Conservation (phyloP, 1,140 invertebrate species). For the Adoxophyes honmai region DNA sequence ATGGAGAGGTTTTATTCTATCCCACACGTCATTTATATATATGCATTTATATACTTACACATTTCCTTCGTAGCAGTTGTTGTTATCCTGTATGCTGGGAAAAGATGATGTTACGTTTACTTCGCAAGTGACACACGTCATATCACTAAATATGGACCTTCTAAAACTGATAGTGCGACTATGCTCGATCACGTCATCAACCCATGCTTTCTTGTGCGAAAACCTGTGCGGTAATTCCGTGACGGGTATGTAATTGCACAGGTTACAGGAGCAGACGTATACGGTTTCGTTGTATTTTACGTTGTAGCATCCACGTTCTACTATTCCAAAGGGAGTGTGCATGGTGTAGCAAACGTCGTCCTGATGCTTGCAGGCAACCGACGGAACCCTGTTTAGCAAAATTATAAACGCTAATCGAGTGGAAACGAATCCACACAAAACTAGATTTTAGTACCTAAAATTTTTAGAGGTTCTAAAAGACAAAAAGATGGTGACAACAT, state of each 20-base stretch:
- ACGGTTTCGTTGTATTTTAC: conserved; percentile 39
- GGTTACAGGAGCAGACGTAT: conserved; percentile 53
- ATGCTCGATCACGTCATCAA: conserved; percentile 49
- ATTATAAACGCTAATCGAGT: not conserved
- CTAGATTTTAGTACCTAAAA: too few species aligned
- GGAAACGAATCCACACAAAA: too few species aligned
- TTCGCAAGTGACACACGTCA: conserved; percentile 57
- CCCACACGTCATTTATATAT: too few species aligned
- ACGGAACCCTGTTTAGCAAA: conserved; percentile 35
- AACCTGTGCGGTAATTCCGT: conserved; percentile 53
- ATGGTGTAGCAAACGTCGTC: conserved; percentile 51
- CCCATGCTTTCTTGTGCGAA: conserved; percentile 47
- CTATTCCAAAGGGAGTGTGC: conserved; percentile 57
- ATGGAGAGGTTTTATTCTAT: too few species aligned
- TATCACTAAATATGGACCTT: conserved; percentile 46
- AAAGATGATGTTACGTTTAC: conserved; percentile 37
- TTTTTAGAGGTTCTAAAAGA: too few species aligned
- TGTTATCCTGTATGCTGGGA: conserved; percentile 29
- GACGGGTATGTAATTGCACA: conserved; percentile 56
- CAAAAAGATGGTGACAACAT: too few species aligned
- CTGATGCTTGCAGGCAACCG: conserved; percentile 34
- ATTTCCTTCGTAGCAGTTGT: conserved; percentile 50
- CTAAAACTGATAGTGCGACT: not conserved
- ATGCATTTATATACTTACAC: conserved; percentile 36
- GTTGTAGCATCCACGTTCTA: conserved; percentile 55